phyloP scores from a whole-genome alignment of 1,140 invertebrate species.

The Potamilus streckersoni region DNA sequence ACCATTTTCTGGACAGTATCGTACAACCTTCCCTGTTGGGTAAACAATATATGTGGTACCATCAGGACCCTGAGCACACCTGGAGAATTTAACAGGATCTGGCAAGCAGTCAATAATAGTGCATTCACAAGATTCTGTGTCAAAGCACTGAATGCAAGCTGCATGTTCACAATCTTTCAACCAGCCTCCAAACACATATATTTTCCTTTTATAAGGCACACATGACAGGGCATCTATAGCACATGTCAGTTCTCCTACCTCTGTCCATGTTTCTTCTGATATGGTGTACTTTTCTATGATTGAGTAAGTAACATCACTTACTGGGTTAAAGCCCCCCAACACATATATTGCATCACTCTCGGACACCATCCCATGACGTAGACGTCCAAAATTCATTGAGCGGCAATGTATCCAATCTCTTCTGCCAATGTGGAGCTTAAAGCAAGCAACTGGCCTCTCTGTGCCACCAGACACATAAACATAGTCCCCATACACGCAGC shows the following conservation, averaged over 20 bases:
- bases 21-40: slow-evolving; percentile 24
- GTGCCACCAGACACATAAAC: slow-evolving; percentile 51
- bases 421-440: slow-evolving; percentile 31
- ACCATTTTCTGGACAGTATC: slow-evolving; percentile 14
- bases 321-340: slow-evolving; percentile 48
- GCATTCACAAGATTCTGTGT: slow-evolving; percentile 35
- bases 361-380: slow-evolving; percentile 48
- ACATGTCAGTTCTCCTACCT: slow-evolving; percentile 37
- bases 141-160: slow-evolving; percentile 45
- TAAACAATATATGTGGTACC: slow-evolving; percentile 29
- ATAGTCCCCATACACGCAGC: slow-evolving; percentile 50
- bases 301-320: slow-evolving; percentile 33
- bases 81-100: slow-evolving; percentile 42
- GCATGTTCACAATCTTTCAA: slow-evolving; percentile 46
- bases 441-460: slow-evolving; percentile 36
- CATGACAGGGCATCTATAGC: slow-evolving; percentile 48
- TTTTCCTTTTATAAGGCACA: slow-evolving; percentile 40
- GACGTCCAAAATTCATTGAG: slow-evolving; percentile 44
- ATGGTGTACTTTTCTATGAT: slow-evolving; percentile 41
- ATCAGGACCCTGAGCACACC: slow-evolving; percentile 26
- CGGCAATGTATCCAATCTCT: slow-evolving; percentile 42
- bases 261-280: slow-evolving; percentile 43
- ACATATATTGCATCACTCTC: slow-evolving; percentile 45
- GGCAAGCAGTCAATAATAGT: slow-evolving; percentile 43
- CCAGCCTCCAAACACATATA: slow-evolving; percentile 49